Evolutionary conservation across 2,113 vertebrate genomes (phyloP).

Genomic region (Paradoxurus hermaphroditus): DNA sequence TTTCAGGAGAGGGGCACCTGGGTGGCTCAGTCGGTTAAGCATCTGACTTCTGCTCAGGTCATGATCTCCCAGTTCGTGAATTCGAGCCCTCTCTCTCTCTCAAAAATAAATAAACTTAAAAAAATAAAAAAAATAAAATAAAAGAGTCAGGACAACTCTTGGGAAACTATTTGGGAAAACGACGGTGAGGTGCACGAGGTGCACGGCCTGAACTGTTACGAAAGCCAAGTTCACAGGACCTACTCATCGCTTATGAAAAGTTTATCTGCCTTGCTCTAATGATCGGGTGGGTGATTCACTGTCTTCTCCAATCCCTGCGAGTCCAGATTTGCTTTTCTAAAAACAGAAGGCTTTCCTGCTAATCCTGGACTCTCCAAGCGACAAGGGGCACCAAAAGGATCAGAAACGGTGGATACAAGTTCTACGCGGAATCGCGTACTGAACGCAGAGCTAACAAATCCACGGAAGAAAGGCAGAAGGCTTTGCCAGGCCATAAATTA

Average conservation of each 20-base stretch:
- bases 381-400: not conserved
- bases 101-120: too few species aligned
- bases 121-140: too few species aligned
- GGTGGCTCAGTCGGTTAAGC: too few species aligned
- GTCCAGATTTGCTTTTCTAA: not conserved
- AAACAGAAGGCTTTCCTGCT: not conserved
- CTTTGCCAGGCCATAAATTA: conserved; percentile 54
- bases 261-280: not conserved
- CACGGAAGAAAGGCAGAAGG: not conserved
- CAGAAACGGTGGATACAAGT: not conserved
- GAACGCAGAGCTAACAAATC: conserved; percentile 30
- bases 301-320: not conserved
- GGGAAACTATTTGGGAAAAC: too few species aligned
- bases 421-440: not conserved
- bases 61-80: too few species aligned
- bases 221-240: not conserved
- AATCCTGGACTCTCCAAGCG: not conserved
- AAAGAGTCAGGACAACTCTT: too few species aligned
- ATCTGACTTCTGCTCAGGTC: too few species aligned
- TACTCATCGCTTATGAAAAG: not conserved
- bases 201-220: not conserved
- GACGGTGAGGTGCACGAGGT: too few species aligned
- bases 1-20: too few species aligned
- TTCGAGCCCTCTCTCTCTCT: too few species aligned
- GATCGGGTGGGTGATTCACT: not conserved